Conservation (phyloP, 2,797 vertebrate genomes). For the Parambassis ranga region DNA sequence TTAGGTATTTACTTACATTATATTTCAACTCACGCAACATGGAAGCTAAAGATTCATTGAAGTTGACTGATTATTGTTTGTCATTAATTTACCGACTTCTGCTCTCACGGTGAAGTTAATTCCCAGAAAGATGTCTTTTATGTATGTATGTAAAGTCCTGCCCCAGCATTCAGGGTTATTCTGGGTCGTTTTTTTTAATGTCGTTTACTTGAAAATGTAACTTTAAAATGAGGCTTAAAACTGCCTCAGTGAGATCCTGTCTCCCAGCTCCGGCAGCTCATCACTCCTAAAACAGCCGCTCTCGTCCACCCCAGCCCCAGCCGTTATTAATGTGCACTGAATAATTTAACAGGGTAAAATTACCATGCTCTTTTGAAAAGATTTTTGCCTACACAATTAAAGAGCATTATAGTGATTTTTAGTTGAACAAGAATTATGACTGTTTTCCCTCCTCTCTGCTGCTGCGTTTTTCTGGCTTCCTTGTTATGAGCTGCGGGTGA, state of each 20-base stretch:
- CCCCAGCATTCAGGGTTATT: slow-evolving; percentile 47
- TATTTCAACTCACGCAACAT: neutral
- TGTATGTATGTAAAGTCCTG: slow-evolving; percentile 28
- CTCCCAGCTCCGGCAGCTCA: slow-evolving; percentile 74
- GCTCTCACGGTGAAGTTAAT: neutral
- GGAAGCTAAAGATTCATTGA: neutral
- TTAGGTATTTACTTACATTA: neutral
- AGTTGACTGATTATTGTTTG: neutral
- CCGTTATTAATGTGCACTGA: slow-evolving; percentile 85
- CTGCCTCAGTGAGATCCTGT: slow-evolving; percentile 63
- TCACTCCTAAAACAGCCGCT: slow-evolving; percentile 81
- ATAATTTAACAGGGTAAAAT: slow-evolving; percentile 87
- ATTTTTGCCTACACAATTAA: slow-evolving; percentile 86
- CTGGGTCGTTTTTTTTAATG: slow-evolving; percentile 59
- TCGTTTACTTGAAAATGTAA: slow-evolving; percentile 68
- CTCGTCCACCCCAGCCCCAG: slow-evolving; percentile 71
- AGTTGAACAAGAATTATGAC: slow-evolving; percentile 80
- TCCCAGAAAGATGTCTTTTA: slow-evolving; percentile 15
- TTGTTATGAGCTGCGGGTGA: slow-evolving; percentile 53
- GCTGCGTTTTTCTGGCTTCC: slow-evolving; percentile 38
- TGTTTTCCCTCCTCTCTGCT: slow-evolving; percentile 57
- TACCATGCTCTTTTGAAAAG: slow-evolving; percentile 85
- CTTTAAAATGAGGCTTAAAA: slow-evolving; percentile 66
- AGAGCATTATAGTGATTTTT: slow-evolving; percentile 84
- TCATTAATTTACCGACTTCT: neutral